phyloP scores from a whole-genome alignment of 2,113 vertebrate genomes.

The Cavia aperea region DNA sequence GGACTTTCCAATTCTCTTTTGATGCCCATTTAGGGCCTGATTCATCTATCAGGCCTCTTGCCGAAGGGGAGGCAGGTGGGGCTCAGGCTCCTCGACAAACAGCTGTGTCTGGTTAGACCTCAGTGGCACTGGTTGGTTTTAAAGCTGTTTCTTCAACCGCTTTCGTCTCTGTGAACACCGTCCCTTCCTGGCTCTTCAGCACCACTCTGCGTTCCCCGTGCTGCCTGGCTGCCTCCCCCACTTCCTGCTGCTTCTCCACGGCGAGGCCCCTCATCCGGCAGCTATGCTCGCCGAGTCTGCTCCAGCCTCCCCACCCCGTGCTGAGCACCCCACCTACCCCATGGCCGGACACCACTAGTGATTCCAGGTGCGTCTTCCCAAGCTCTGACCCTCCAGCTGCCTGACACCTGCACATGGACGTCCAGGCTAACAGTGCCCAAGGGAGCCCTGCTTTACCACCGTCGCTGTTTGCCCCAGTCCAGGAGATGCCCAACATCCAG shows the following conservation, averaged over 20 bases:
- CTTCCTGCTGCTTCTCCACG: neutral
- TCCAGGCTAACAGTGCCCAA: neutral
- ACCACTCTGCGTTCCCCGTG: rapidly evolving
- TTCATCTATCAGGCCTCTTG: neutral
- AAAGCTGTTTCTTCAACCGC: neutral
- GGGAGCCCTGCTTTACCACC: neutral
- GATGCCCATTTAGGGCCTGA: neutral
- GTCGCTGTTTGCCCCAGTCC: neutral
- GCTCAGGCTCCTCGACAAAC: neutral
- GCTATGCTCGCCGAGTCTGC: neutral
- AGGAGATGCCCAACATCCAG: neutral
- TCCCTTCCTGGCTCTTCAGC: neutral
- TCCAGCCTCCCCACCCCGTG: neutral
- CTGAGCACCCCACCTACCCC: neutral
- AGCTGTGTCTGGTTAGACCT: neutral
- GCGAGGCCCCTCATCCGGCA: neutral
- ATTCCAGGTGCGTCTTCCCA: neutral
- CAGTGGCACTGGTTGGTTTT: rapidly evolving
- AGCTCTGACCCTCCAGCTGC: neutral
- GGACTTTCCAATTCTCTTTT: neutral
- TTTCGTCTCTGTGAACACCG: neutral
- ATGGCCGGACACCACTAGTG: neutral
- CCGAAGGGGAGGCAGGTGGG: neutral
- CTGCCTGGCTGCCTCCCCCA: too few species aligned
- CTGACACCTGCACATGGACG: neutral